Evolutionary conservation across 2,888 invertebrate species (phyloP).

Genomic region (Apoda limacodes): DNA sequence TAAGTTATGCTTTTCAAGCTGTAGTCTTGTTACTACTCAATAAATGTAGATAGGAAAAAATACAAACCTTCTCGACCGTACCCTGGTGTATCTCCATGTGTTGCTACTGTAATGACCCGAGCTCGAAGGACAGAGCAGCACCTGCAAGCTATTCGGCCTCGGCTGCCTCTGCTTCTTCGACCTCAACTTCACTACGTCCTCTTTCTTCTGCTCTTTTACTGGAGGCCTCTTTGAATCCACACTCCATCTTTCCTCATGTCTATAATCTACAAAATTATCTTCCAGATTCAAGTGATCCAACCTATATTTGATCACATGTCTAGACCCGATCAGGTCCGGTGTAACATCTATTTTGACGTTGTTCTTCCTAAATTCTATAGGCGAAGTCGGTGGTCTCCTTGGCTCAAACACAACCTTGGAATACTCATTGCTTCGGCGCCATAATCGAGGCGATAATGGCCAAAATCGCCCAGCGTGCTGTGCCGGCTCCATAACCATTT

Average conservation of each 20-base stretch:
- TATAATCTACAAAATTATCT: slow-evolving; percentile 24
- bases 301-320: slow-evolving; percentile 42
- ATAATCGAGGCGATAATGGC: slow-evolving; percentile 58
- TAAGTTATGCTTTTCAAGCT: too few species aligned
- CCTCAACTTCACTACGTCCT: slow-evolving; percentile 50
- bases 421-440: slow-evolving; percentile 60
- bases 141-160: slow-evolving; percentile 56
- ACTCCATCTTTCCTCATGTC: slow-evolving; percentile 38
- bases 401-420: slow-evolving; percentile 62
- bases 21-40: too few species aligned
- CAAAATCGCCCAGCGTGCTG: slow-evolving; percentile 53
- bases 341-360: slow-evolving; percentile 31
- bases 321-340: slow-evolving; percentile 46
- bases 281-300: slow-evolving; percentile 47
- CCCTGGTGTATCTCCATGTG: slow-evolving; percentile 60
- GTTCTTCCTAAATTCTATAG: slow-evolving; percentile 40
- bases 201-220: slow-evolving; percentile 41
- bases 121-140: slow-evolving; percentile 53
- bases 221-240: slow-evolving; percentile 49
- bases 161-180: slow-evolving; percentile 53
- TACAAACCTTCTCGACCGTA: slow-evolving; percentile 56
- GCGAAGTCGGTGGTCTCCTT: slow-evolving; percentile 48
- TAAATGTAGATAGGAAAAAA: too few species aligned
- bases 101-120: slow-evolving; percentile 61
- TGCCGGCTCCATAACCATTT: slow-evolving; percentile 62